Evolutionary conservation across 2,888 invertebrate species (phyloP).

Genomic region (Nomada hirtipes): DNA sequence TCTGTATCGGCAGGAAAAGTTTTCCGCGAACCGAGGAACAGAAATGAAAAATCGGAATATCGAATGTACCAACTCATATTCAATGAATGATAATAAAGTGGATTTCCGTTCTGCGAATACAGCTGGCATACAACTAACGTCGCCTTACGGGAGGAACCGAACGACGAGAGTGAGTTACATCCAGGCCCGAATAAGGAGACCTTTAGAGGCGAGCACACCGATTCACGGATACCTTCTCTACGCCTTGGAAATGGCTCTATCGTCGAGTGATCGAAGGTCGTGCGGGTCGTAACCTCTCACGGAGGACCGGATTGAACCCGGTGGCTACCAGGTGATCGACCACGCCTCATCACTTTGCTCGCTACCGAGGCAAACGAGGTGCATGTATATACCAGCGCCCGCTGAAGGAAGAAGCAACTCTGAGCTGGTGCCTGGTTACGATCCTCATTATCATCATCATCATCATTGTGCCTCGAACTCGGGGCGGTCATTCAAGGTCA

Average conservation of each 20-base stretch:
- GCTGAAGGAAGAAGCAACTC: conserved; percentile 64
- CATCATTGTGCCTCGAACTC: conserved; percentile 53
- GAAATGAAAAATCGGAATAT: no score
- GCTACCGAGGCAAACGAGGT: conserved; percentile 73
- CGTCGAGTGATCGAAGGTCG: conserved; percentile 72
- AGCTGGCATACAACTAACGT: conserved; percentile 13
- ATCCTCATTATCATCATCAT: conserved; percentile 61
- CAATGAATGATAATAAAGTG: neutral
- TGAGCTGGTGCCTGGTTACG: conserved; percentile 57
- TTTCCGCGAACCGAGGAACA: no score
- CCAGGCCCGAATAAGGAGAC: conserved; percentile 37
- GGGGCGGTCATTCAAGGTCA: conserved; percentile 73
- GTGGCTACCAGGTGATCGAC: conserved; percentile 82
- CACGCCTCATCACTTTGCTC: conserved; percentile 82
- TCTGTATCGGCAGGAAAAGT: no score
- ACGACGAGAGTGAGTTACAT: conserved; percentile 14
- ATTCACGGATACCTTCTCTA: conserved; percentile 63
- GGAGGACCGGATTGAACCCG: conserved; percentile 76
- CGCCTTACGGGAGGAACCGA: neutral
- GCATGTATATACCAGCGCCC: conserved; percentile 8
- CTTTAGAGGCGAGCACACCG: conserved; percentile 50
- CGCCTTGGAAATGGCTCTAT: conserved; percentile 78
- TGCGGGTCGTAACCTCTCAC: conserved; percentile 75
- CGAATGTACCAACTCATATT: no score
- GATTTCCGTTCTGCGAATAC: conserved; percentile 17